Evolutionary conservation across 2,888 invertebrate species (phyloP).

Genomic region (Parascotia fuliginaria): DNA sequence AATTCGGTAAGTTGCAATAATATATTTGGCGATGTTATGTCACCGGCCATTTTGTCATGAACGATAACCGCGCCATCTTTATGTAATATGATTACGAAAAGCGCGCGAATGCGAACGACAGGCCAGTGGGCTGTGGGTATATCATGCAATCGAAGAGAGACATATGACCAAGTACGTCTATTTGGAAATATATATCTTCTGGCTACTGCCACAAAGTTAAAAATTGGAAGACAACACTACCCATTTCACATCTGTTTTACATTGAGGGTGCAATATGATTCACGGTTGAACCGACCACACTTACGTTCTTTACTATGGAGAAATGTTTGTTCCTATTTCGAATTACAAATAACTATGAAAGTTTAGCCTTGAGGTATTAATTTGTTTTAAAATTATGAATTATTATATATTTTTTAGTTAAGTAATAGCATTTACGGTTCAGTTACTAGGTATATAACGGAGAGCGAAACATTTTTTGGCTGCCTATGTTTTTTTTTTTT

Average conservation of each 20-base stretch:
- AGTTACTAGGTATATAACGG: too few species aligned
- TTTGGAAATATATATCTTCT: too few species aligned
- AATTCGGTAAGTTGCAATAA: slow-evolving; percentile 13
- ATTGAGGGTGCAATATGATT: slow-evolving; percentile 24
- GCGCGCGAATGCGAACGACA: slow-evolving; percentile 22
- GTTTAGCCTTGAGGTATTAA: neutral
- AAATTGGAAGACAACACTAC: too few species aligned
- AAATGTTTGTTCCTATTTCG: slow-evolving; percentile 35
- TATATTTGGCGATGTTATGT: slow-evolving; percentile 32
- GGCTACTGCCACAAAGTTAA: too few species aligned
- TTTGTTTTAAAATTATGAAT: neutral
- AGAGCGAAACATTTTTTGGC: too few species aligned
- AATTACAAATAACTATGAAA: slow-evolving; percentile 16
- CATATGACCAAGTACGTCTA: too few species aligned
- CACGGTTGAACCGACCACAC: slow-evolving; percentile 17
- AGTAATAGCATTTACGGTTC: too few species aligned
- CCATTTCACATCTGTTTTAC: too few species aligned
- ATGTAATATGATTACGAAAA: slow-evolving; percentile 49
- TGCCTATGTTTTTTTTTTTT: too few species aligned
- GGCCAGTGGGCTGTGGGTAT: slow-evolving; percentile 14
- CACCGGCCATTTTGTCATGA: slow-evolving; percentile 37
- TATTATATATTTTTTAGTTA: too few species aligned
- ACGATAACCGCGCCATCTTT: slow-evolving; percentile 30
- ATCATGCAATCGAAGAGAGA: too few species aligned
- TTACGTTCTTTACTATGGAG: slow-evolving; percentile 25